These are phyloP conservation scores for Acrossocheilus wenchowensis DNA, from an alignment of 2,797 vertebrate genomes.

Conservation along the genomic window DNA sequence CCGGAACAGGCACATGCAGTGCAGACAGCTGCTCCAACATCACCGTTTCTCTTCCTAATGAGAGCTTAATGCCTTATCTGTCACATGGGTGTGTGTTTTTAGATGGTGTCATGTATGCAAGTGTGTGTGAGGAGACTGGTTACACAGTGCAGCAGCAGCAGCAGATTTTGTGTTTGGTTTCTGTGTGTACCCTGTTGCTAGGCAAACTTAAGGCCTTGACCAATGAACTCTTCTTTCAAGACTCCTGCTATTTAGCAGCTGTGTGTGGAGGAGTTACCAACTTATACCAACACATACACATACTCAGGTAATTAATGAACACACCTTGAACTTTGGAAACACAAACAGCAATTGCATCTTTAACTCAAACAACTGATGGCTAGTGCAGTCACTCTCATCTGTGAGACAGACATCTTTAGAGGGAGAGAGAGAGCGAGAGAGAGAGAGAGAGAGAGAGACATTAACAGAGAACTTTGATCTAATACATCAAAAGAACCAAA, in stretches of 20 bases:
- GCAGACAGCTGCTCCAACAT: conserved; percentile 53
- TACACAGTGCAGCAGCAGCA: conserved; percentile 50
- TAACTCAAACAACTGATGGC: conserved; percentile 6
- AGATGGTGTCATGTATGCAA: conserved; percentile 58
- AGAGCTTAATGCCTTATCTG: conserved; percentile 52
- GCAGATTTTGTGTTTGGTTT: conserved; percentile 78
- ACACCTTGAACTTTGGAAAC: conserved; percentile 16
- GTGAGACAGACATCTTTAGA: background rate
- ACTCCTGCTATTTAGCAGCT: conserved; percentile 79
- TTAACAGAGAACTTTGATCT: conserved; percentile 20
- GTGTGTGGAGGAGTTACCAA: conserved; percentile 34
- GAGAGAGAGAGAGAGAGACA: background rate
- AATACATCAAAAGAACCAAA: conserved; percentile 3
- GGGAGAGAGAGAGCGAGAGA: background rate
- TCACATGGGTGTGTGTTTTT: conserved; percentile 44
- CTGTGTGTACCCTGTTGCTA: conserved; percentile 80
- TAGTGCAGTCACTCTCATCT: background rate
- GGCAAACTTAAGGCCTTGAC: conserved; percentile 80
- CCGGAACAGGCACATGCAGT: conserved; percentile 17
- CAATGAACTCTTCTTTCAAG: conserved; percentile 76
- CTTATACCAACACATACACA: conserved; percentile 37
- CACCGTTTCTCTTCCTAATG: conserved; percentile 44
- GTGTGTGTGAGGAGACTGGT: conserved; percentile 53
- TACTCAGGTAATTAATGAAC: conserved; percentile 35
- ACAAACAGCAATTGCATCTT: background rate